Base-by-base conservation (phyloP, 2,113 vertebrate genomes). In the Aplodontia rufa region DNA sequence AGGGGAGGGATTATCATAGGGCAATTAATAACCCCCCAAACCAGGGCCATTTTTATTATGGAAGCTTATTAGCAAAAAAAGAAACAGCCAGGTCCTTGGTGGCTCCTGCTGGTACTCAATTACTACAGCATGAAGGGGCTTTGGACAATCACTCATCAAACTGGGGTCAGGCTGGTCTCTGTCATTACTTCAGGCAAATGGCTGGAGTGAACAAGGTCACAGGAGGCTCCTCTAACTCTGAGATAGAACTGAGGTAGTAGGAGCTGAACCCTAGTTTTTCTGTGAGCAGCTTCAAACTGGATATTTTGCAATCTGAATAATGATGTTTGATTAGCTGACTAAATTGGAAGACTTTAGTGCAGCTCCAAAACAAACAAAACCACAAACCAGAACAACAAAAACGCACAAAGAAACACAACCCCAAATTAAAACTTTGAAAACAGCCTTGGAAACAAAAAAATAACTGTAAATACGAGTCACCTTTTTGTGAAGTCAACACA, bases 21-120 rank as follows among this genome's bases (percentile, higher is more conserved):
- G 32, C 30, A 85, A 88, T 91, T 82, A 89, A 79, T 85, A 72
- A 91, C 12, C 35, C 42, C 22, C 37, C 51, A 76, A 85, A 16
- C n/a, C 26, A 42, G 66, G 69, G 49, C 32, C 69, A 53, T 96
- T 94, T 97, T 91, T 96, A 92, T 94, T 30, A 76, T 28, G 4
- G 53, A 94, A 75, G 82, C 86, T 94, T 78, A 72, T 96, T 93
- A 96, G 88, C 40, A 26, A 30, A 81, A 81, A 79, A 62, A 74
- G 83, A 40, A 85, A 81, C 42, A 85, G 53, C 35, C 7, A 58
- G 85, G 69, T 47, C 14, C 1, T 24, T 0, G 6, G 26, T 11
- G 49, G 64, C 53, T 40, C 32, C 66, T 58, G 64, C 45, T 72
- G 42, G 30, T 60, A 8, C 74, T 74, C 83, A 55, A 8, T 68